Evolutionary conservation across 2,888 invertebrate genomes (phyloP), one percentile per base, ranked within the genome.

Genomic region (Empis stercorea): DNA sequence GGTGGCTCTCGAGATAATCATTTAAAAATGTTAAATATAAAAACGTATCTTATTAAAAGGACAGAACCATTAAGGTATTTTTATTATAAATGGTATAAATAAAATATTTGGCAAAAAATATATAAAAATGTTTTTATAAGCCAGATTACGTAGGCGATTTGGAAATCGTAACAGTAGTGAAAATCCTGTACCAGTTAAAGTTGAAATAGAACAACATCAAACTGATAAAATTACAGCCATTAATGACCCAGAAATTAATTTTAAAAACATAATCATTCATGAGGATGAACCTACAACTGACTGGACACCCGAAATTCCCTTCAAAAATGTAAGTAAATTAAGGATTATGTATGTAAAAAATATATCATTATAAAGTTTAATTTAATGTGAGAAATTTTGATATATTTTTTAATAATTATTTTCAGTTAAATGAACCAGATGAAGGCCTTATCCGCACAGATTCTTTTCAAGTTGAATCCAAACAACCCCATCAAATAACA

Each of bases 241-340:
- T 17, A 39, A 20, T 10, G 20, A 16, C 2, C 11, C 11, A 39
- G 9, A 20, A 17, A 20, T 14, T 14, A 13, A 27, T 23, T 7
- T 14, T 10, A 20, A 40, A 27, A n/a, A 20, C 13, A 14, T 20
- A 16, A 14, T 40, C n/a, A 27, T 40, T 27, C 41, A 42, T 23
- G 87, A 88, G 23, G 88, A 88, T 37, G 87, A 87, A 57, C 78
- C 79, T 48, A 81, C 81, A 1, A 79, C 82, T 0, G 87, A 88
- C 58, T 92, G 91, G 89, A 88, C 81, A 17, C 89, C 92, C 0
- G 92, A 92, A 72, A 87, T 91, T 65, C 92, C 91, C 2, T 92
- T 92, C 64, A 84, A 86, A 72, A 88, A 89, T 70, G 91, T 91
- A 73, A 70, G 61, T 57, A 44, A 7, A n/a, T 32, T 5, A 20